Evolutionary conservation across 1,140 invertebrate species (phyloP).

Genomic region (Leptinotarsa lineolata): DNA sequence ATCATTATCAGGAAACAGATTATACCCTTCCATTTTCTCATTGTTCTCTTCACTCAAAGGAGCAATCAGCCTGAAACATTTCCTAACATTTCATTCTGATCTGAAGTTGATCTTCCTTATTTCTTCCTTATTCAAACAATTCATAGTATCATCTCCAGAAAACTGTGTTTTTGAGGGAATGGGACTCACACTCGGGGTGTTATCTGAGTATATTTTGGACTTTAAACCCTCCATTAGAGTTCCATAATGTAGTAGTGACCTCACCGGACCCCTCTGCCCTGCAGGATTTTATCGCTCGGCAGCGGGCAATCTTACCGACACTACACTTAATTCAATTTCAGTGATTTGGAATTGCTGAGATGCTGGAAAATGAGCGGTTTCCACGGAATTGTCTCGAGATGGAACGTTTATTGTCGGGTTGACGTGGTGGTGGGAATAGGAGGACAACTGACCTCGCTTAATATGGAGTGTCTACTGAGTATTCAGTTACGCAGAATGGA

Average conservation of each 20-base stretch:
- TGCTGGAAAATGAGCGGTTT: slow-evolving; percentile 25
- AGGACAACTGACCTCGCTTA: slow-evolving; percentile 5
- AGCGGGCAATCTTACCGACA: slow-evolving; percentile 20
- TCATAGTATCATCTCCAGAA: too few relatives aligned
- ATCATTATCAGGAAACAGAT: too few relatives aligned
- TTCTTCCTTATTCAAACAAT: too few relatives aligned
- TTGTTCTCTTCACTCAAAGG: too few relatives aligned
- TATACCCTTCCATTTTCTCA: too few relatives aligned
- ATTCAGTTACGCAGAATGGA: too few relatives aligned
- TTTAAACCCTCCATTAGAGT: slow-evolving; percentile 1
- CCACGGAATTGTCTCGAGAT: slow-evolving; percentile 28
- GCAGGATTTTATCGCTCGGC: slow-evolving; percentile 10
- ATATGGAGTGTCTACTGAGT: background rate
- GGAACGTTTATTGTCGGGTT: slow-evolving; percentile 17
- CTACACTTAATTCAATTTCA: slow-evolving; percentile 27
- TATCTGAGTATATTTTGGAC: background rate
- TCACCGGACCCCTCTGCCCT: background rate
- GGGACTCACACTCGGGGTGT: background rate
- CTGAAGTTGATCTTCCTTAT: too few relatives aligned
- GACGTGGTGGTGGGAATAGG: background rate
- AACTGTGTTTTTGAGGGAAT: too few relatives aligned
- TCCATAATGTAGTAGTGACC: background rate
- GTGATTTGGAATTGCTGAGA: slow-evolving; percentile 22
- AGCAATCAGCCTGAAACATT: too few relatives aligned
- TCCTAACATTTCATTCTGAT: too few relatives aligned